Conservation (phyloP, 92 coral and sea anemone species). For the Umimayanthus chanpuru region DNA sequence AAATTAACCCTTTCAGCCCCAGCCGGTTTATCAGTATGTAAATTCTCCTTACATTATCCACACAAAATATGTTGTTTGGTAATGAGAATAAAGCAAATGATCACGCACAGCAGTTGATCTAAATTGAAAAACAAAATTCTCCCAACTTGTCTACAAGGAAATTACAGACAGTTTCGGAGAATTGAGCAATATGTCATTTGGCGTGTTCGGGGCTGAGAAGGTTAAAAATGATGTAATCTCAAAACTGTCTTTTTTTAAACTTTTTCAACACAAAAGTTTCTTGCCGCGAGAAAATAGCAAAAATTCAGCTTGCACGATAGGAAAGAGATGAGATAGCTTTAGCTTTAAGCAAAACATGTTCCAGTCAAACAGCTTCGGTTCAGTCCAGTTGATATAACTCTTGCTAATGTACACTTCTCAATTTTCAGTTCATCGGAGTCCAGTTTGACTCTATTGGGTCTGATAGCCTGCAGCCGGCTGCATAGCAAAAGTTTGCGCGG, state of each 20-base stretch:
- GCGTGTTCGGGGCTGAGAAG: too few species aligned
- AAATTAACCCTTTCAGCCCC: background rate
- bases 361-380: slow-evolving; percentile 16
- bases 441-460: slow-evolving; percentile 28
- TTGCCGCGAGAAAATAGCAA: background rate
- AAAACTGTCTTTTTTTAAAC: slow-evolving; percentile 8
- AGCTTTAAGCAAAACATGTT: background rate
- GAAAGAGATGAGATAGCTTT: background rate
- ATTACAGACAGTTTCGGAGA: too few species aligned
- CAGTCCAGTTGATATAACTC: slow-evolving; percentile 26
- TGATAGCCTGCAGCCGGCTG: slow-evolving; percentile 52
- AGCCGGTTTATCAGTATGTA: too few species aligned
- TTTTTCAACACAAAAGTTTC: slow-evolving; percentile 44
- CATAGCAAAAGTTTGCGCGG: slow-evolving; percentile 37
- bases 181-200: too few species aligned
- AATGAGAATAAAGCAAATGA: too few species aligned
- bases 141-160: too few species aligned
- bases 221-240: slow-evolving; percentile 1
- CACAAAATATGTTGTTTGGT: too few species aligned
- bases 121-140: too few species aligned
- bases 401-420: slow-evolving; percentile 32
- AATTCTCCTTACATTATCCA: too few species aligned
- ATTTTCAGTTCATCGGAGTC: slow-evolving; percentile 13
- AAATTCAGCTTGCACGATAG: slow-evolving; percentile 4
- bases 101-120: too few species aligned